Conservation (phyloP, 2,797 vertebrate genomes). For the Gymnothorax javanicus region DNA sequence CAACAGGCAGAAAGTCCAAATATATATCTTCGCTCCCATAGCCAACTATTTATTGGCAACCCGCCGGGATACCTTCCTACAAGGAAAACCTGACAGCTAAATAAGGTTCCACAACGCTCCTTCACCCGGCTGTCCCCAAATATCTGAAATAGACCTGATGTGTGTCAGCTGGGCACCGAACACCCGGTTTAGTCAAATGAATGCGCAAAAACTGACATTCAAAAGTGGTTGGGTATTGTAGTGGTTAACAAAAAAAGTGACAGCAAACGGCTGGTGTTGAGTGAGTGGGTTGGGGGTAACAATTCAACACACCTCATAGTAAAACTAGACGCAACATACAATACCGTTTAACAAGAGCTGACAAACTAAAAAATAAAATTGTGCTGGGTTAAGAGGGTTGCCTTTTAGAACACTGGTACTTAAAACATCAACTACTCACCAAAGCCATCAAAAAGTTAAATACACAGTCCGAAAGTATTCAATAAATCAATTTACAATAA, state of each 20-base stretch:
- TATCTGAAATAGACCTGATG: constrained; percentile 55
- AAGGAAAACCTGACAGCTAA: constrained; percentile 53
- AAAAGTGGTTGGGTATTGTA: background rate
- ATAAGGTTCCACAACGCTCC: constrained; percentile 49
- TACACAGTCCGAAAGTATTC: background rate
- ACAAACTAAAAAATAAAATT: background rate
- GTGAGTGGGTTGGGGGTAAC: too few species aligned
- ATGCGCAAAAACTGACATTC: background rate
- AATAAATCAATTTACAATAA: background rate
- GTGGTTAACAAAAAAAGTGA: background rate
- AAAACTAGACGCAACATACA: background rate
- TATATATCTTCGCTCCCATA: constrained; percentile 54
- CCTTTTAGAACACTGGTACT: background rate
- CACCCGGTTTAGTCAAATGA: constrained; percentile 4
- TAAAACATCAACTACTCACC: background rate
- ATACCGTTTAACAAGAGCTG: background rate
- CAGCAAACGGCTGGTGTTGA: background rate
- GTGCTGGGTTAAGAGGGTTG: background rate
- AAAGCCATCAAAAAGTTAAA: background rate
- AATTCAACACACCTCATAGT: background rate
- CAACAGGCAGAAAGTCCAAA: constrained; percentile 60
- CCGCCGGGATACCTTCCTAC: constrained; percentile 53
- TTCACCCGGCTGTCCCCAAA: constrained; percentile 48
- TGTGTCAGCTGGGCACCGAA: constrained; percentile 38
- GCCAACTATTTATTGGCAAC: constrained; percentile 55